Conservation (phyloP, 2,113 vertebrate species). For the Nicator chloris region DNA sequence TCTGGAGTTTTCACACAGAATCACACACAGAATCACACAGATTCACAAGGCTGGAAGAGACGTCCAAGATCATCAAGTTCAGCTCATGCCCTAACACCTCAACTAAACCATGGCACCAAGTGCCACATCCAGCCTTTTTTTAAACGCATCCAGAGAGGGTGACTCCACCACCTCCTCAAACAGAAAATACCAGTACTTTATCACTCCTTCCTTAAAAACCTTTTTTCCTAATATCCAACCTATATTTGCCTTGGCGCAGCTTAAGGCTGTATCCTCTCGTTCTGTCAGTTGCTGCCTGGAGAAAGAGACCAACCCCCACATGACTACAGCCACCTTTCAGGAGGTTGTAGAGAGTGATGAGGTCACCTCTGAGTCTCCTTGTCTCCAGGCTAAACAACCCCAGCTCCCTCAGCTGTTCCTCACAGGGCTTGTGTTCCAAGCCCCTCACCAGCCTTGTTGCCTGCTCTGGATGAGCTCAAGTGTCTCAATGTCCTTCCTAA, state of each 20-base stretch:
- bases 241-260: accelerated
- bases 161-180: too few relatives aligned
- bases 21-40: neutral
- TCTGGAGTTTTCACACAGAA: neutral
- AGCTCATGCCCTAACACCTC: too few relatives aligned
- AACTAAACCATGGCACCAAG: neutral
- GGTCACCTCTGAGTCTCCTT: neutral
- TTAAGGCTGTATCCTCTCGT: accelerated
- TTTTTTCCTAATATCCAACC: neutral
- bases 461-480: accelerated
- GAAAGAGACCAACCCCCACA: neutral
- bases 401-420: accelerated
- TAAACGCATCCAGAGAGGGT: neutral
- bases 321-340: neutral
- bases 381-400: neutral
- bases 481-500: accelerated
- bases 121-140: neutral
- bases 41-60: neutral
- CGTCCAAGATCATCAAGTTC: neutral
- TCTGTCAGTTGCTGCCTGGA: neutral
- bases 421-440: neutral
- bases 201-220: neutral
- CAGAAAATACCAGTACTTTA: neutral
- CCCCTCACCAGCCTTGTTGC: neutral
- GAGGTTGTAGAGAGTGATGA: too few relatives aligned